Evolutionary conservation across 2,797 vertebrate species (phyloP), one percentile per base, ranked within the genome.

Genomic region (Taenioides sp.): DNA sequence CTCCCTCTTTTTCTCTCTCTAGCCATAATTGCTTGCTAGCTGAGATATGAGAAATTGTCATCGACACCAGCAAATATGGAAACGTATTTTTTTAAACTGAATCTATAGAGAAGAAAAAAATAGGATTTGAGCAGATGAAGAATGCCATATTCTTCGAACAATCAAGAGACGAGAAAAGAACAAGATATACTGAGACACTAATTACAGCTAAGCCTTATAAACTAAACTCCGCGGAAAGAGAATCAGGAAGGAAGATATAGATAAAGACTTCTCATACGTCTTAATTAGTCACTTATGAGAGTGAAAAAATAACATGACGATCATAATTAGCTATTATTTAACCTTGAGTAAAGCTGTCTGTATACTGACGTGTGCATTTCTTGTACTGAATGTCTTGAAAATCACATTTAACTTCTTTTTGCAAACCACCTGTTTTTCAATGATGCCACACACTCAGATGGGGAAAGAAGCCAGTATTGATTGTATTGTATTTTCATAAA

Each of bases 31-130:
- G 18, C 50, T 2, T 52, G 6, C 20, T 20, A 2, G 22, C 54
- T 4, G n/a, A 10, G 9, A n/a, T 1, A 23, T 3, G 50, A 9
- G 27, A 52, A 63, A 40, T 5, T n/a, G 28, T n/a, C 31, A 23
- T 17, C 10, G 4, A 11, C 60, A 37, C 18, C 14, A 37, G 17
- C 18, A 9, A 2, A 60, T 28, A 28, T 18, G 25, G 16, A 23
- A 54, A 65, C 67, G 69, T 83, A 80, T 77, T 80, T 76, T 78
- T 75, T 71, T 78, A 73, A 49, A 27, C 27, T 7, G 23, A 49
- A 47, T 47, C 63, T 40, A 40, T 11, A n/a, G n/a, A n/a, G 22
- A 37, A 11, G 31, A 62, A 62, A 62, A 40, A 40, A 37, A 27
- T 1, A 9, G 62, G 37, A 65, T 65, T 17, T 23, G 14, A 47